Conservation (phyloP, 2,113 vertebrate genomes). For the Ailurus styani region DNA sequence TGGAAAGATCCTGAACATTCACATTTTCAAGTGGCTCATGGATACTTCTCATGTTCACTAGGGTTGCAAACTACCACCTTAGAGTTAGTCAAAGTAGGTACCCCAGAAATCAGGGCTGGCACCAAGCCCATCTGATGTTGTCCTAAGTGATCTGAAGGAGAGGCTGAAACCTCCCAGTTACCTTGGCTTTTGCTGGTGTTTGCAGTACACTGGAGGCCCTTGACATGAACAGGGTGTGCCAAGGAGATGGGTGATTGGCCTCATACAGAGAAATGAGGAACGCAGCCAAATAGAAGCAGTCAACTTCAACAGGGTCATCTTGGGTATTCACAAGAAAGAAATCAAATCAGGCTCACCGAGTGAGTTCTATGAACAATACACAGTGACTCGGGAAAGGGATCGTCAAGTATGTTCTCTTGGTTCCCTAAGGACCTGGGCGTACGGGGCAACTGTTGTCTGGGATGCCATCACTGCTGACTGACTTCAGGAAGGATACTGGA, state of each 20-base stretch:
- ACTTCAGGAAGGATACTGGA: not conserved
- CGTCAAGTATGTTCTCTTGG: too few relatives aligned
- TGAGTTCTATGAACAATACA: not conserved
- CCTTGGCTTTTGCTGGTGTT: not conserved
- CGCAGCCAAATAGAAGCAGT: not conserved
- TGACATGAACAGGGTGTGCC: rapidly evolving
- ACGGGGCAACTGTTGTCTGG: not conserved
- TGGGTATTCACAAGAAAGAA: not conserved
- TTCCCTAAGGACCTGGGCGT: not conserved
- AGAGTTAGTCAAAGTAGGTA: not conserved
- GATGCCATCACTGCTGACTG: too few relatives aligned
- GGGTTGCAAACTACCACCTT: not conserved
- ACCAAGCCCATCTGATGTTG: not conserved
- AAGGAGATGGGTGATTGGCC: not conserved
- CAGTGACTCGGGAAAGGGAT: not conserved
- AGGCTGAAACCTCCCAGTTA: not conserved
- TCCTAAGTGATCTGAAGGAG: not conserved
- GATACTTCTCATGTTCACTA: not conserved
- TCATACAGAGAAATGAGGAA: not conserved
- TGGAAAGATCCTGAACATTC: not conserved
- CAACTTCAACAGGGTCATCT: not conserved
- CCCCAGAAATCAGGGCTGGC: not conserved
- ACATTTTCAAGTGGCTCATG: not conserved
- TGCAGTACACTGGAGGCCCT: not conserved
- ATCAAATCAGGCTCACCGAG: not conserved